Conservation (phyloP, 2,888 invertebrate species). For the Mechanitis mazaeus region DNA sequence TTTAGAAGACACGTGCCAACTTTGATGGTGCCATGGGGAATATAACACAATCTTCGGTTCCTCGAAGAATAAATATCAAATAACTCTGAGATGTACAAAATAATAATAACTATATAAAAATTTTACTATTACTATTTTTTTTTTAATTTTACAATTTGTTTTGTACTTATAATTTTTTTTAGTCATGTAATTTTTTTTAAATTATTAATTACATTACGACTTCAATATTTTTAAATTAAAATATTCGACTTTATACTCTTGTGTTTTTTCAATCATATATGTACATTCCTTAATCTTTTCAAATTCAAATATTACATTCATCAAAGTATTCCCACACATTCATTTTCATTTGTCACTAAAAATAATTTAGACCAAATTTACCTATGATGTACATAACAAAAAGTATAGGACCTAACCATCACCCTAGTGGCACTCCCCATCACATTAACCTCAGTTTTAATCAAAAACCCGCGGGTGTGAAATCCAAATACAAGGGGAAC, state of each 20-base stretch:
- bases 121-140: neutral
- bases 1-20: constrained; percentile 34
- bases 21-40: constrained; percentile 27
- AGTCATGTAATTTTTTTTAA: no score
- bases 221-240: no score
- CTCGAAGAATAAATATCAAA: constrained; percentile 15
- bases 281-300: no score
- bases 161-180: no score
- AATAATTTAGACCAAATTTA: constrained; percentile 15
- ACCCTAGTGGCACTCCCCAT: constrained; percentile 66
- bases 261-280: no score
- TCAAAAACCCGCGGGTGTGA: constrained; percentile 73
- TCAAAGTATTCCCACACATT: neutral
- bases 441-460: constrained; percentile 64
- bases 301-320: neutral
- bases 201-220: no score
- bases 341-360: constrained; percentile 17
- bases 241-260: no score
- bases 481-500: constrained; percentile 68
- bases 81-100: neutral
- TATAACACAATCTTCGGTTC: constrained; percentile 24
- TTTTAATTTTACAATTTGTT: no score
- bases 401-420: constrained; percentile 55
- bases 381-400: constrained; percentile 29
- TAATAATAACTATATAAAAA: neutral